Evolutionary conservation across 2,888 invertebrate genomes (phyloP), one percentile per base, ranked within the genome.

Genomic region (Amblyteles armatorius): DNA sequence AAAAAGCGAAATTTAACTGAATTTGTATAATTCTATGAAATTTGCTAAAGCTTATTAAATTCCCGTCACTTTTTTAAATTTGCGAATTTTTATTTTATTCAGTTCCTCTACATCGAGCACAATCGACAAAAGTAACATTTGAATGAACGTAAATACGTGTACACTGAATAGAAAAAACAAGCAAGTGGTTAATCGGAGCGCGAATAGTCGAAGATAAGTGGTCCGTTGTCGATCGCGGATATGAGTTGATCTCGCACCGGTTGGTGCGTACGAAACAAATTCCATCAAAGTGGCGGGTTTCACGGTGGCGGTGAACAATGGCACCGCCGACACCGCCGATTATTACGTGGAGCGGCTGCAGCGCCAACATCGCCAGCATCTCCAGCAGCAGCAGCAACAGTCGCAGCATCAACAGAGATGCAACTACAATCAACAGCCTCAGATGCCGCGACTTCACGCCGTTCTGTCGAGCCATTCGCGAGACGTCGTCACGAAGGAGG

Each of bases 221-320:
- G 29, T 13, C 16, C 16, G 33, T n/a, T 7, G 16, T 6, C 7
- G 4, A 48, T 60, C 36, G 26, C 57, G 57, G 57, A n/a, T 13
- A 81, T 74, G 81, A 81, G 40, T 67, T 76, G 65, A 65, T 52
- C 52, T 16, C 57, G n/a, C 22, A 50, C 40, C 22, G 6, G 36
- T n/a, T 11, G 19, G 55, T 22, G 33, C 33, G 22, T 11, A 48
- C 9, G 48, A 50, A 13, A 69, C 55, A 67, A n/a, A 80, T 71
- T 74, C 63, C 68, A 72, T 79, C 86, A 87, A 85, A 83, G 90
- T 91, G 91, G 91, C 91, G 91, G 90, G 90, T 57, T 90, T 91
- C 86, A 88, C 90, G 82, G 88, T 91, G 83, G 88, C 89, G 81
- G 84, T 89, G 81, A 90, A 90, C 87, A 90, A 91, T 91, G 91